phyloP scores from a whole-genome alignment of 92 coral and sea anemone genomes.

The Ricordea florida region DNA sequence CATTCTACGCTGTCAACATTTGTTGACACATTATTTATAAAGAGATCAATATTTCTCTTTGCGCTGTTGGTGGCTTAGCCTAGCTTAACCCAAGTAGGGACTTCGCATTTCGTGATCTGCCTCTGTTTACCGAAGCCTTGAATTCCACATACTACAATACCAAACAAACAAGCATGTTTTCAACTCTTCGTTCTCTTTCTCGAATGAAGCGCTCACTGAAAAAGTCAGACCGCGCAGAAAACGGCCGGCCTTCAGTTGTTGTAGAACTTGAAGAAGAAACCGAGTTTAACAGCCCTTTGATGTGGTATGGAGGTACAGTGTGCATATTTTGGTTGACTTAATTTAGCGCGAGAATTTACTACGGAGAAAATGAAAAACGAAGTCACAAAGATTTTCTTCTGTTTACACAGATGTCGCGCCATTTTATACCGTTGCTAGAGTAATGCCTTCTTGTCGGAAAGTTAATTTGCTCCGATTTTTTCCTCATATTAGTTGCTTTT shows the following conservation, averaged over 20 bases:
- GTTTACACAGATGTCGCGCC: too few species aligned
- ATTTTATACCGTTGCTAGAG: too few species aligned
- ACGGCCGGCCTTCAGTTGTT: slow-evolving; percentile 47
- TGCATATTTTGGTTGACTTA: slow-evolving; percentile 24
- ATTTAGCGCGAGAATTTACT: too few species aligned
- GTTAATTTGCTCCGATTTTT: too few species aligned
- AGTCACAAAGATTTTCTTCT: too few species aligned
- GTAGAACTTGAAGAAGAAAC: slow-evolving; percentile 28
- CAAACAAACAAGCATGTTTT: too few species aligned
- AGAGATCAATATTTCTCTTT: neutral
- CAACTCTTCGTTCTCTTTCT: slow-evolving; percentile 77
- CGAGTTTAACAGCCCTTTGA: slow-evolving; percentile 54
- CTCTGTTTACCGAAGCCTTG: neutral
- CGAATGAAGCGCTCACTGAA: slow-evolving; percentile 82
- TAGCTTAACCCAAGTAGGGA: slow-evolving; percentile 9
- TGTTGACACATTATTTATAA: slow-evolving; percentile 13
- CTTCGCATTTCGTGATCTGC: neutral
- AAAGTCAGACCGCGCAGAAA: slow-evolving; percentile 60
- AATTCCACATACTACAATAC: neutral
- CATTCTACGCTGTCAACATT: slow-evolving; percentile 7
- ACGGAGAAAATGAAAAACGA: too few species aligned
- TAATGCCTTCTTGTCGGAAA: too few species aligned
- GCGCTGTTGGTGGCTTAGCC: neutral
- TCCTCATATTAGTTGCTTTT: too few species aligned
- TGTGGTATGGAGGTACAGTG: slow-evolving; percentile 84